Evolutionary conservation across 2,797 vertebrate species (phyloP).

Genomic region (Gymnothorax javanicus): DNA sequence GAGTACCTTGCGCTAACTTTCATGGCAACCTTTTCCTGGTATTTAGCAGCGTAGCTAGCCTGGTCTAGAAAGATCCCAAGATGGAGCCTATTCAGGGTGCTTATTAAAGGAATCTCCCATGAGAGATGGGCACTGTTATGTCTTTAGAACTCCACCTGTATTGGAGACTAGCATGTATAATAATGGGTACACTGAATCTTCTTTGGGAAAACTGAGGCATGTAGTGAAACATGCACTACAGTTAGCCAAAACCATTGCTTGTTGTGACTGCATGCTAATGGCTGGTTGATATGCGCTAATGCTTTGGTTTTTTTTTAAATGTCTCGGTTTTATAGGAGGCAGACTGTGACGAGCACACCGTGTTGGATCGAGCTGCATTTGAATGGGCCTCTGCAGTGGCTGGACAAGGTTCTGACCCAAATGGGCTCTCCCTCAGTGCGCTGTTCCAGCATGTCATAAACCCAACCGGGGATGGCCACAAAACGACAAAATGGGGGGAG

Average conservation of each 20-base stretch:
- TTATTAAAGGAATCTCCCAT: background rate
- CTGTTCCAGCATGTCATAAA: constrained; percentile 86
- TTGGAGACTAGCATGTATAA: background rate
- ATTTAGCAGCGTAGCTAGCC: no score
- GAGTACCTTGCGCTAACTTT: no score
- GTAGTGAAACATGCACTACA: background rate
- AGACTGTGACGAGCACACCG: constrained; percentile 97
- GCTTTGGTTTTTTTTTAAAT: background rate
- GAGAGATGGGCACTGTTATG: background rate
- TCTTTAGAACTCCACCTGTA: background rate
- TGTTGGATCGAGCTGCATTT: constrained; percentile 99
- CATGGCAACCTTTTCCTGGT: no score
- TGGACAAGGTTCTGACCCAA: constrained; percentile 99
- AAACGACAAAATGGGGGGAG: constrained; percentile 51
- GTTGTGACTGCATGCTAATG: background rate
- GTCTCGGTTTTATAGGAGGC: constrained; percentile 73
- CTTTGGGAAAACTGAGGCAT: no score
- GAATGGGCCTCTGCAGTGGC: constrained; percentile 96
- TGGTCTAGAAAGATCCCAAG: no score
- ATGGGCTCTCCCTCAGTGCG: constrained; percentile 99
- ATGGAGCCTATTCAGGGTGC: no score
- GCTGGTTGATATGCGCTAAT: background rate
- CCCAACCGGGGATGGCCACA: constrained; percentile 28
- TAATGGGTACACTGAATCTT: background rate
- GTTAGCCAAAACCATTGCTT: background rate